Base-by-base conservation (phyloP, 1,140 invertebrate genomes). In the Anagrus nilaparvatae region DNA sequence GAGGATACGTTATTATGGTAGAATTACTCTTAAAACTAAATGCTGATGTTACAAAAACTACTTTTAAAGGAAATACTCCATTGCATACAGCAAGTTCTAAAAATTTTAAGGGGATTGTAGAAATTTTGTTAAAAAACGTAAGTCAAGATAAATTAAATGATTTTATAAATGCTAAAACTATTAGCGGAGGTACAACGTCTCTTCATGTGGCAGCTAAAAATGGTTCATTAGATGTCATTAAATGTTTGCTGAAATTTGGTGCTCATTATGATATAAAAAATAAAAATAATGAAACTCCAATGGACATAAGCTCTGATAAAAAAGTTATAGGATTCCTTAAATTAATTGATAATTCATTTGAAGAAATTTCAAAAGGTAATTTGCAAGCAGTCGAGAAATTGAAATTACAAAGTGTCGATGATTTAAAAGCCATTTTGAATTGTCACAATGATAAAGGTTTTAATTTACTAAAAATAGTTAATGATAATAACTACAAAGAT, bases 31-130 rank as follows among this genome's bases (percentile, higher is more conserved):
- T n/a, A n/a, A n/a, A n/a, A n/a, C n/a, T n/a, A n/a, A n/a, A n/a
- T n/a, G n/a, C n/a, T n/a, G n/a, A n/a, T n/a, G n/a, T n/a, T n/a
- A n/a, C n/a, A n/a, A n/a, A n/a, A n/a, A n/a, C n/a, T n/a, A n/a
- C n/a, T n/a, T n/a, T n/a, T n/a, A n/a, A n/a, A n/a, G n/a, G n/a
- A n/a, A n/a, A n/a, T n/a, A n/a, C n/a, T n/a, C n/a, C n/a, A n/a
- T n/a, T n/a, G n/a, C n/a, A n/a, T n/a, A n/a, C n/a, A n/a, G n/a
- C n/a, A n/a, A n/a, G n/a, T n/a, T n/a, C n/a, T n/a, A 51, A 78
- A 20, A 78, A 76, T 1, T 77, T 80, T 47, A 74, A 76, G 29
- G 70, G 79, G 47, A 67, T 74, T n/a, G 78, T 78, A 4, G 72
- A 81, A 3, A 59, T 80, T 14, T 59, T 84, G 10, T 56, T 84